A percentile compares a stretch with the other conserved stretches of the same genome.
Conservation (phyloP, 1,140 invertebrate genomes). For the Homarus americanus region DNA sequence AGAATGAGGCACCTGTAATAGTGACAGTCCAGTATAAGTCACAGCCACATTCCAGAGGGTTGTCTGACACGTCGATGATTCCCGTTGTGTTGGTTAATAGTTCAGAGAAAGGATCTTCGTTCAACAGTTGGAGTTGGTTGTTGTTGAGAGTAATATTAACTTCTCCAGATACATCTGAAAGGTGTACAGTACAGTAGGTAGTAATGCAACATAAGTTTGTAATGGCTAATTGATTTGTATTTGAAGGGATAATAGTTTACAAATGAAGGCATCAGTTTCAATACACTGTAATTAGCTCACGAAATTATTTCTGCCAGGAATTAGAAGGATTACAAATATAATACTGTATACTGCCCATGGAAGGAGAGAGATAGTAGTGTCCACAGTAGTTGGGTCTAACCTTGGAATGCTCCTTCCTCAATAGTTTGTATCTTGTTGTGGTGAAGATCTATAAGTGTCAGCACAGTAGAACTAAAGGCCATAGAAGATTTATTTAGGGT, state of each 20-base stretch:
- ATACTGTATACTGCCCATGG: too few species aligned
- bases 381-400: neutral
- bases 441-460: neutral
- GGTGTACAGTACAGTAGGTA: neutral
- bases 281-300: too few species aligned
- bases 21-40: neutral
- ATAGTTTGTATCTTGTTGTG: neutral
- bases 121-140: neutral
- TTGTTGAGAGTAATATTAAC: neutral
- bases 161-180: neutral
- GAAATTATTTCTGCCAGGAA: too few species aligned
- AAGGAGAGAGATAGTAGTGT: too few species aligned
- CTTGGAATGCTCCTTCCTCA: neutral
- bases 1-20: neutral
- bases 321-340: too few species aligned
- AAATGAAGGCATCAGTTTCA: too few species aligned
- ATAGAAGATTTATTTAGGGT: neutral
- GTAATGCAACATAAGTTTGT: too few species aligned
- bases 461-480: neutral
- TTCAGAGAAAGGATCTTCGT: neutral
- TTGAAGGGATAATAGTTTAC: too few species aligned
- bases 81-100: neutral
- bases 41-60: neutral
- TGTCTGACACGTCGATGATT: neutral
- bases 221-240: too few species aligned